Base-by-base conservation (phyloP, 2,113 vertebrate species). In the Entelurus aequoreus region DNA sequence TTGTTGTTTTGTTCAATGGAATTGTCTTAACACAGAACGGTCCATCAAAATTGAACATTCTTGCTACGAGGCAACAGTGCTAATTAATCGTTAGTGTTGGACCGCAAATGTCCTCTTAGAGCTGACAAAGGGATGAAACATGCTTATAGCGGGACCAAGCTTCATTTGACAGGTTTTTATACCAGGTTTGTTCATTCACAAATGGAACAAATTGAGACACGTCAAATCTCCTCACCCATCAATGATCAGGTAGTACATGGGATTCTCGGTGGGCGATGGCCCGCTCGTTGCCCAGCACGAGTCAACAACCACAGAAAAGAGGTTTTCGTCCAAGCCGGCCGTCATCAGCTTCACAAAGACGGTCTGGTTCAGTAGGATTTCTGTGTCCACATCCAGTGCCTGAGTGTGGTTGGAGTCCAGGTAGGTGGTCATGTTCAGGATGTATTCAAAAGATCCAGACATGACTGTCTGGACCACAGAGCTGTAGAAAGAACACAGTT, bases 281-380 rank as follows among this genome's bases (percentile, higher is more conserved):
- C 48, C 14, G 13, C 53, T 47, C 0, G 73, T 73, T 5, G 63
- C 66, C 77, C 77, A 76, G 61, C 77, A 79, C 11, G 69, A 69
- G 14, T 76, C 66, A 0, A 40, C 70, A 46, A 76, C 60, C 19
- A 68, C 6, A 1, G 48, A 38, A 1, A 70, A 10, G 3, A 54
- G 5, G 1, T 58, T 19, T 4, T 13, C 42, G 47, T 73, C 73
- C 48, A 79, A 58, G 5, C 73, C 73, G 0, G 51, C 35, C 1
- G 69, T 63, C 14, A 21, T 21, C 56, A 79, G 63, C 54, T 76
- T 63, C 49, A 79, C 77, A 69, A 66, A 75, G 44, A 81, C 50
- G 28, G 37, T 70, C 48, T 81, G 65, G 14, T 73, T 35, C 15
- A 76, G 69, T 1, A 7, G 2, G 36, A 78, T 10, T 0, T 69